Conservation (phyloP, 2,888 invertebrate species). For the Parnassius apollo region DNA sequence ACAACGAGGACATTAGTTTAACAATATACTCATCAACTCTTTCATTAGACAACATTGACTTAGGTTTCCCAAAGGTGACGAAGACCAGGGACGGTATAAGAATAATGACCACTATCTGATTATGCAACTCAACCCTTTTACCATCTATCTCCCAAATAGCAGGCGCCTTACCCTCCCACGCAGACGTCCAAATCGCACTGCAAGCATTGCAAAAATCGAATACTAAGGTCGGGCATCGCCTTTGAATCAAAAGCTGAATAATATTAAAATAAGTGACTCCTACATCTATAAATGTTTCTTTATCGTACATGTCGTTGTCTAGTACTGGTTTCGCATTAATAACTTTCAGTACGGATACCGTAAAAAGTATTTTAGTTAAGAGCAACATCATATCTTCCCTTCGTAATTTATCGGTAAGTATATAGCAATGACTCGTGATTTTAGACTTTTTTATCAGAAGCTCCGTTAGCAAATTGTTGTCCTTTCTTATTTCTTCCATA, state of each 20-base stretch:
- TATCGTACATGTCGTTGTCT: constrained; percentile 51
- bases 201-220: constrained; percentile 62
- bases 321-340: constrained; percentile 52
- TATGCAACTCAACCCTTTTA: constrained; percentile 68
- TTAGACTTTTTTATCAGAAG: constrained; percentile 55
- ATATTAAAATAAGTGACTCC: constrained; percentile 57
- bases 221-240: constrained; percentile 49
- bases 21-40: constrained; percentile 81
- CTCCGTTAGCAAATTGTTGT: constrained; percentile 46
- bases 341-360: constrained; percentile 62
- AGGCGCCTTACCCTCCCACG: constrained; percentile 46
- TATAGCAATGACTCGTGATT: constrained; percentile 55
- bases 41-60: constrained; percentile 55
- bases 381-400: constrained; percentile 67
- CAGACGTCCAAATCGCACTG: constrained; percentile 51
- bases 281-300: constrained; percentile 59
- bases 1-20: constrained; percentile 82
- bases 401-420: constrained; percentile 63
- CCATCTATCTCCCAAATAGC: constrained; percentile 39
- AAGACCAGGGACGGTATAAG: constrained; percentile 82
- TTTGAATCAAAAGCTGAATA: constrained; percentile 49
- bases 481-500: constrained; percentile 63
- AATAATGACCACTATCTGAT: constrained; percentile 82
- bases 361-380: constrained; percentile 72
- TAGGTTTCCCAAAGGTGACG: constrained; percentile 42